Conservation (phyloP, 2,888 invertebrate species). For the Altica lythri region DNA sequence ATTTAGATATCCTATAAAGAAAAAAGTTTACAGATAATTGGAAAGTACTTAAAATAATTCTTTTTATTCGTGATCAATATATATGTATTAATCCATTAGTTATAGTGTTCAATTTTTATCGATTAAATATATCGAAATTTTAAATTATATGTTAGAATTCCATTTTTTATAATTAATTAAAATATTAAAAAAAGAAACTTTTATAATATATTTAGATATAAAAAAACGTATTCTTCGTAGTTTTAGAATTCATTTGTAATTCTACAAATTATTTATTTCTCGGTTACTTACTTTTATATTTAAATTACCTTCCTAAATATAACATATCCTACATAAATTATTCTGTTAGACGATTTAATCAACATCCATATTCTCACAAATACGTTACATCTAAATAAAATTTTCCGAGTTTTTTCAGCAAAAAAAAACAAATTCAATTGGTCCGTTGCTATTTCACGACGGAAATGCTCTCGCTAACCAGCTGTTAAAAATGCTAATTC, state of each 20-base stretch:
- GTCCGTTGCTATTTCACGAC: conserved; percentile 1
- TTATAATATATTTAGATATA: background rate
- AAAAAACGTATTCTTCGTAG: background rate
- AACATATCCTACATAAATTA: conserved; percentile 5
- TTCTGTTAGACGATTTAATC: background rate
- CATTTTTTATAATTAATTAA: too few species aligned
- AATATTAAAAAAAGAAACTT: too few species aligned
- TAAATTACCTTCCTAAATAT: background rate
- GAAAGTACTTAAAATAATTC: background rate
- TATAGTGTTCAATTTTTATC: too few species aligned
- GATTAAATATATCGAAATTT: too few species aligned
- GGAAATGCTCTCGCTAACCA: conserved; percentile 17
- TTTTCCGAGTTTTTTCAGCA: background rate
- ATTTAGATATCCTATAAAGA: background rate
- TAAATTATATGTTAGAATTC: too few species aligned
- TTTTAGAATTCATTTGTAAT: background rate
- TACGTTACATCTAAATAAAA: conserved; percentile 5
- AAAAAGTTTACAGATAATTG: background rate
- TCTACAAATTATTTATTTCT: background rate
- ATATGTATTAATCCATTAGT: too few species aligned
- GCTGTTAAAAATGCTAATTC: conserved; percentile 20
- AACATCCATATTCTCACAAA: background rate
- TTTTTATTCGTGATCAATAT: too few species aligned
- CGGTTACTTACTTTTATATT: conserved; percentile 3
- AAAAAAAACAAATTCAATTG: conserved; percentile 11